phyloP scores from a whole-genome alignment of 2,113 vertebrate genomes.

The Podilymbus podiceps region DNA sequence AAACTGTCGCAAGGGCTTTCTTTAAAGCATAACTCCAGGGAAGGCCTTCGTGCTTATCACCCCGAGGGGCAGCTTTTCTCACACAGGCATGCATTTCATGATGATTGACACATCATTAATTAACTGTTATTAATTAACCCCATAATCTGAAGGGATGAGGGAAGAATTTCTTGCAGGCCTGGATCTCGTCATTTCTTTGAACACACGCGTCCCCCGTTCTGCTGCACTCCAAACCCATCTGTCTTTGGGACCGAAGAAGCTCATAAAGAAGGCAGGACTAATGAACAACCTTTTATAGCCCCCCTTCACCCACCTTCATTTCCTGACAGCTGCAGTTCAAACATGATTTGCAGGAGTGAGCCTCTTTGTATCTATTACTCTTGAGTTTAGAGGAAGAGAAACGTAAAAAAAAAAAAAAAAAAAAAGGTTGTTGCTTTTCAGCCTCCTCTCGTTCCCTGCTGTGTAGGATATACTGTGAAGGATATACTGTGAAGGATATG shows the following conservation, averaged over 20 bases:
- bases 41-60: neutral
- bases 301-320: neutral
- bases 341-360: neutral
- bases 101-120: slow-evolving; percentile 35
- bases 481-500: neutral
- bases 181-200: neutral
- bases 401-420: neutral
- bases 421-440: neutral
- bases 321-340: neutral
- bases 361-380: neutral
- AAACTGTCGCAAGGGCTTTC: neutral
- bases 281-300: neutral
- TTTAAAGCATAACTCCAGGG: neutral
- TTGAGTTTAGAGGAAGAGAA: neutral
- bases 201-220: neutral
- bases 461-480: neutral
- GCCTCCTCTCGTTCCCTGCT: neutral
- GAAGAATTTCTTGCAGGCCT: neutral
- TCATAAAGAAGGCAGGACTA: neutral
- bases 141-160: neutral
- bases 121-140: slow-evolving; percentile 53
- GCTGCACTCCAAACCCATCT: neutral
- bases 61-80: neutral
- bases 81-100: neutral
- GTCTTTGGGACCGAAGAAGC: neutral